A percentile compares a stretch with the other conserved stretches of the same genome.
phyloP scores from a whole-genome alignment of 2,888 invertebrate species.

The Thereva nobilitata region DNA sequence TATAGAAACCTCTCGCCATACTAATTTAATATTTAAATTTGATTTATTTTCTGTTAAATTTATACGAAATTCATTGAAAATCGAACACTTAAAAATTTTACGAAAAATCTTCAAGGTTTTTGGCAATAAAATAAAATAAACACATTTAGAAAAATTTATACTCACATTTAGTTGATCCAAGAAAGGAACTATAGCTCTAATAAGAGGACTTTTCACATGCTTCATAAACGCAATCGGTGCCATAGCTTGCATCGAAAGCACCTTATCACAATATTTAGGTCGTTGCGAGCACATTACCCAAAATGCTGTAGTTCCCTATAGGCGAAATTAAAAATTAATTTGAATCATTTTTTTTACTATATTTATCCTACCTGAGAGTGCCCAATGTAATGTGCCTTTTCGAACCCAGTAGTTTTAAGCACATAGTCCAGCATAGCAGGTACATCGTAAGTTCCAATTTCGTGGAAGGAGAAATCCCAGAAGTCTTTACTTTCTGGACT shows the following conservation, averaged over 20 bases:
- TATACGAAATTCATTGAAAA: too few relatives aligned
- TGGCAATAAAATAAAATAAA: too few relatives aligned
- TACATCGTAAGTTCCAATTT: slow-evolving; percentile 75
- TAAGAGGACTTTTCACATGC: slow-evolving; percentile 50
- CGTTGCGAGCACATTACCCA: slow-evolving; percentile 57
- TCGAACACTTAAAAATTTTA: too few relatives aligned
- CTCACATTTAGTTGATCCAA: slow-evolving; percentile 9
- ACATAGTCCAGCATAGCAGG: slow-evolving; percentile 82
- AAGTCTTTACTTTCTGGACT: slow-evolving; percentile 59
- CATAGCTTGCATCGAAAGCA: slow-evolving; percentile 57
- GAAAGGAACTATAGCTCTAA: slow-evolving; percentile 35
- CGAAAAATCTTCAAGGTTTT: too few relatives aligned
- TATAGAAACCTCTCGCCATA: too few relatives aligned
- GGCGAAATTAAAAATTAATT: slow-evolving; percentile 60
- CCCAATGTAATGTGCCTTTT: slow-evolving; percentile 74
- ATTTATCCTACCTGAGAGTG: slow-evolving; percentile 66
- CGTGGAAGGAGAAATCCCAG: slow-evolving; percentile 72
- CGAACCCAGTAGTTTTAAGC: slow-evolving; percentile 63
- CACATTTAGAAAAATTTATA: too few relatives aligned
- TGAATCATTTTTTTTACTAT: not conserved
- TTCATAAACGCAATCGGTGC: slow-evolving; percentile 60
- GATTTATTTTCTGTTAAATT: too few relatives aligned
- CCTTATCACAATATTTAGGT: slow-evolving; percentile 59
- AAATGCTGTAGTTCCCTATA: slow-evolving; percentile 61
- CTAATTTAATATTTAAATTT: too few relatives aligned